Evolutionary conservation across 2,113 vertebrate genomes (phyloP), one percentile per base, ranked within the genome.

Genomic region (Pogonocichla stellata): DNA sequence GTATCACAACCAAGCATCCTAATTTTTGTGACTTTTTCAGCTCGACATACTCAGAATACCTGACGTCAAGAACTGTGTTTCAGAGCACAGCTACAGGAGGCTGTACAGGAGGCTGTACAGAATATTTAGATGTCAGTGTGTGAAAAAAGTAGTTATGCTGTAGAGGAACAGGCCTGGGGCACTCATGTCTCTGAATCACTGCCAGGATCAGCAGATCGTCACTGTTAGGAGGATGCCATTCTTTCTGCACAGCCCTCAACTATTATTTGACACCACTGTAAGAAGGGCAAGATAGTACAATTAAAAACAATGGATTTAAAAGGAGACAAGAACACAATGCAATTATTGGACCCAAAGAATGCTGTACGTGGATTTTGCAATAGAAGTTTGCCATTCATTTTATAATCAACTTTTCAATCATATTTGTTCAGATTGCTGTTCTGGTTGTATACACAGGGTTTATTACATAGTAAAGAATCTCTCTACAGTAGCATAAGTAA

Each of bases 151-250:
- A 94, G 94, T 90, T 88, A 91, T 88, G 89, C 93, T 97, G 94
- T 80, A 96, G 97, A 90, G 86, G 82, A 96, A 95, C 79, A 97
- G 94, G 96, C 95, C 95, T 70, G 82, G 96, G 97, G 96, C 91
- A 97, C 54, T 95, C 93, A 91, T 82, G 93, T 91, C 95, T 95
- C 96, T 97, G 97, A 98, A 97, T 97, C 95, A 91, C 82, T 95
- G 94, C 94, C 95, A 97, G 95, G 87, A 92, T 91, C 95, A 92
- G 94, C 94, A 97, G 93, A 97, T 95, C 36, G 1, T 86, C 86
- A 86, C 92, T 94, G 90, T 94, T 83, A 95, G 93, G 83, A 90
- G 54, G 95, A 95, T 93, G 90, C 51, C 90, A 96, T 73, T 92
- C 80, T 93, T 96, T 97, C 93, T 96, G 86, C 91, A 97, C 92